Percentiles rank a stretch among this genome's conserved stretches.
Conservation (phyloP, 2,888 invertebrate genomes). For the Cryptocephalus moraei region DNA sequence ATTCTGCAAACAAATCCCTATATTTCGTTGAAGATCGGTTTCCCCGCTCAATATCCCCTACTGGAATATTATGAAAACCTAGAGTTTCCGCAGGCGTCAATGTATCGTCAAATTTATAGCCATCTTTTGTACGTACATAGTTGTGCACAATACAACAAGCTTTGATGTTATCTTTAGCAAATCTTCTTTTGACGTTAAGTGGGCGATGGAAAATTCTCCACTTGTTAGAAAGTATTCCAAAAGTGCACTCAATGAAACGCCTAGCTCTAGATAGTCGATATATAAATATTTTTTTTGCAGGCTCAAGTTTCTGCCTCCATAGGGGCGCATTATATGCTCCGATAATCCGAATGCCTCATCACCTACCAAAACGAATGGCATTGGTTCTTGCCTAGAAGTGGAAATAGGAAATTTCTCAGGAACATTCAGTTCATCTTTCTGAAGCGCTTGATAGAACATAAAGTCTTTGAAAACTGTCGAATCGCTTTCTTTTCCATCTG, state of each 20-base stretch:
- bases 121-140: too few species aligned
- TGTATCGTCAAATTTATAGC: too few species aligned
- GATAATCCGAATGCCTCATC: not conserved
- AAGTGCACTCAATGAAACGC: not conserved
- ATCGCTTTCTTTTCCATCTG: constrained; percentile 20
- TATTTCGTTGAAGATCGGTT: too few species aligned
- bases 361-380: not conserved
- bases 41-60: too few species aligned
- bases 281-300: not conserved
- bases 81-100: too few species aligned
- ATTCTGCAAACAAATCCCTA: too few species aligned
- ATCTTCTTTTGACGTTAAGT: too few species aligned
- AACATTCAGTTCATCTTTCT: constrained; percentile 16
- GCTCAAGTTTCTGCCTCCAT: not conserved
- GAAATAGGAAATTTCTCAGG: constrained; percentile 9
- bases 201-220: not conserved
- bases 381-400: too few species aligned
- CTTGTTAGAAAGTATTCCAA: too few species aligned
- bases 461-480: constrained; percentile 20
- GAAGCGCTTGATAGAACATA: constrained; percentile 16
- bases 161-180: too few species aligned
- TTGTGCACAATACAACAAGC: too few species aligned
- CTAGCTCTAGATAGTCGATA: not conserved
- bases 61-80: too few species aligned
- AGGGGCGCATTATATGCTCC: not conserved